phyloP scores from a whole-genome alignment of 2,113 vertebrate genomes.

The Notiomystis cincta region DNA sequence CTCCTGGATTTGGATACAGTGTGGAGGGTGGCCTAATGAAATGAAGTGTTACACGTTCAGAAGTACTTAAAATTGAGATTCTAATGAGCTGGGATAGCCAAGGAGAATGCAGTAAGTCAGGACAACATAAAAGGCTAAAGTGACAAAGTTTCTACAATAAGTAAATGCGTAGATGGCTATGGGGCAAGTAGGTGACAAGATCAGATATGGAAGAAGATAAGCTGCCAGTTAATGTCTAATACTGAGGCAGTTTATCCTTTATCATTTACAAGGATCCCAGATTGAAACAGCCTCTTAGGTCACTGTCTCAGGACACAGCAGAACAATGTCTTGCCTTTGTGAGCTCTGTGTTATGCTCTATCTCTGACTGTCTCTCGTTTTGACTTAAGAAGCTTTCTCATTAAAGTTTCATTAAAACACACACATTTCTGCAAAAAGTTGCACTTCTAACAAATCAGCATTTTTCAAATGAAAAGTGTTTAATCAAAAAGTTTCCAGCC shows the following conservation, averaged over 20 bases:
- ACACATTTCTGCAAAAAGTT: not conserved
- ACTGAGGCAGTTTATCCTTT: not conserved
- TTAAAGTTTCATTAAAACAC: not conserved
- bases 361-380: not conserved
- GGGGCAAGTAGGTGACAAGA: not conserved
- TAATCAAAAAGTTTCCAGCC: slow-evolving; percentile 19
- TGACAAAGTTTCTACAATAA: not conserved
- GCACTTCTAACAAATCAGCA: not conserved
- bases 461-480: not conserved
- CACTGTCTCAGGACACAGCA: not conserved
- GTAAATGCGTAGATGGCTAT: not conserved
- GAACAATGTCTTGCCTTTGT: not conserved
- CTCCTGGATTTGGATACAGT: not conserved
- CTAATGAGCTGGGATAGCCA: not conserved
- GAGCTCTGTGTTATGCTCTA: not conserved
- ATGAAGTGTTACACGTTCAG: not conserved
- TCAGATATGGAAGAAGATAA: not conserved
- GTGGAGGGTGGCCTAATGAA: not conserved
- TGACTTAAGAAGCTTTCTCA: not conserved
- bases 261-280: not conserved
- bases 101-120: not conserved
- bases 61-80: not conserved
- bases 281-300: not conserved
- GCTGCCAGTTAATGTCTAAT: not conserved
- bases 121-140: not conserved